phyloP scores from a whole-genome alignment of 2,888 invertebrate species.

The Esperia sulphurella region DNA sequence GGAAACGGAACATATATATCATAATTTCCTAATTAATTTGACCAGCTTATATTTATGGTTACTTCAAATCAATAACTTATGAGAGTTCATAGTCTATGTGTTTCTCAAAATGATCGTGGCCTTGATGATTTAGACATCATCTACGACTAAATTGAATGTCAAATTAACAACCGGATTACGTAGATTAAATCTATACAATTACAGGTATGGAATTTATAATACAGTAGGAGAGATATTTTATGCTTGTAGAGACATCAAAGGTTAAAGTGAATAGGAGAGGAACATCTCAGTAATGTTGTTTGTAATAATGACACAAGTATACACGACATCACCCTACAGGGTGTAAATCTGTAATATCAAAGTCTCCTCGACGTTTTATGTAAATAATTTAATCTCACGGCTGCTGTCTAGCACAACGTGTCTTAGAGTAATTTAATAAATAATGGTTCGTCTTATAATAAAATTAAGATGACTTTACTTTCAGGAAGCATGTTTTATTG shows the following conservation, averaged over 20 bases:
- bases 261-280: conserved; percentile 28
- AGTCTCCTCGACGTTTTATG: conserved; percentile 50
- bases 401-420: conserved; percentile 48
- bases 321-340: conserved; percentile 33
- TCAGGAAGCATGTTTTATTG: conserved; percentile 25
- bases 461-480: conserved; percentile 29
- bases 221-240: not conserved
- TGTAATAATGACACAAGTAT: conserved; percentile 44
- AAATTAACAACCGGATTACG: not conserved
- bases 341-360: conserved; percentile 53
- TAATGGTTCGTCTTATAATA: conserved; percentile 46
- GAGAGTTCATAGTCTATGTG: too few species aligned
- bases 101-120: too few species aligned
- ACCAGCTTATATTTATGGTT: too few species aligned
- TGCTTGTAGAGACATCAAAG: conserved; percentile 34
- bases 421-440: conserved; percentile 60
- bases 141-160: too few species aligned
- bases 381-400: conserved; percentile 60
- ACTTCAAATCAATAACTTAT: too few species aligned
- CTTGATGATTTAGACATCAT: too few species aligned
- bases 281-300: conserved; percentile 36
- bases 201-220: not conserved
- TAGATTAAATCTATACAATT: conserved; percentile 1
- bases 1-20: too few species aligned
- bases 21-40: too few species aligned